Evolutionary conservation across 2,113 vertebrate genomes (phyloP).

Genomic region (Taurulus bubalis): DNA sequence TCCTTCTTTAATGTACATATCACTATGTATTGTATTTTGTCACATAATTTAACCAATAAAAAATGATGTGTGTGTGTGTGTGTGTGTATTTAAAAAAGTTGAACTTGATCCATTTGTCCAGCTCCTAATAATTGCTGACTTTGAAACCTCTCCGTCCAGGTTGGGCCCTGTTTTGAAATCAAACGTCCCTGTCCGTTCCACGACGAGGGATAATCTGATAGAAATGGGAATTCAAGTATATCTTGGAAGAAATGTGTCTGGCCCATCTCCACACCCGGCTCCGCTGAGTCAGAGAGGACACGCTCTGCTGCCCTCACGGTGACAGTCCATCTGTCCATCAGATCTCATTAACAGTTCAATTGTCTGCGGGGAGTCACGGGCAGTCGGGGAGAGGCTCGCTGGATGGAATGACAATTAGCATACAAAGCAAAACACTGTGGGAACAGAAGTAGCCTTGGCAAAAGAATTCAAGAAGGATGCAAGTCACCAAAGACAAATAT

Average conservation of each 20-base stretch:
- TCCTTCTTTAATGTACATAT: too few relatives aligned
- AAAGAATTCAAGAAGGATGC: background rate
- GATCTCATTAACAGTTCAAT: slow-evolving; percentile 61
- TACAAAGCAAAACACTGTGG: background rate
- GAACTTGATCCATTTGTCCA: background rate
- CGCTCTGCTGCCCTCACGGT: slow-evolving; percentile 29
- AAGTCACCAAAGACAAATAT: slow-evolving; percentile 6
- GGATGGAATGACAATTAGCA: slow-evolving; percentile 43
- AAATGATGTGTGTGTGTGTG: background rate
- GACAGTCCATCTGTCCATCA: slow-evolving; percentile 67
- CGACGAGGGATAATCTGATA: background rate
- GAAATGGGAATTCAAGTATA: slow-evolving; percentile 12
- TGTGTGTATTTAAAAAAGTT: too few relatives aligned
- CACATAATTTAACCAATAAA: too few relatives aligned
- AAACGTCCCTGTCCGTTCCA: background rate
- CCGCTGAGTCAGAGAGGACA: slow-evolving; percentile 40
- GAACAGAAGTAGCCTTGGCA: slow-evolving; percentile 6
- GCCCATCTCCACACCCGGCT: background rate
- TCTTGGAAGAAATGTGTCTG: slow-evolving; percentile 12
- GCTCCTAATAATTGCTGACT: background rate
- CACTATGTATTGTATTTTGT: too few relatives aligned
- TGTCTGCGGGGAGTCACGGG: slow-evolving; percentile 41
- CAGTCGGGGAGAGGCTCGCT: slow-evolving; percentile 13
- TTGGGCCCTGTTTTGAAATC: slow-evolving; percentile 2
- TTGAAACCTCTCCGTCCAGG: background rate